Percentiles rank a stretch among this genome's conserved stretches.
Conservation (phyloP, 2,113 vertebrate species). For the Cryptomyrus ogoouensis region DNA sequence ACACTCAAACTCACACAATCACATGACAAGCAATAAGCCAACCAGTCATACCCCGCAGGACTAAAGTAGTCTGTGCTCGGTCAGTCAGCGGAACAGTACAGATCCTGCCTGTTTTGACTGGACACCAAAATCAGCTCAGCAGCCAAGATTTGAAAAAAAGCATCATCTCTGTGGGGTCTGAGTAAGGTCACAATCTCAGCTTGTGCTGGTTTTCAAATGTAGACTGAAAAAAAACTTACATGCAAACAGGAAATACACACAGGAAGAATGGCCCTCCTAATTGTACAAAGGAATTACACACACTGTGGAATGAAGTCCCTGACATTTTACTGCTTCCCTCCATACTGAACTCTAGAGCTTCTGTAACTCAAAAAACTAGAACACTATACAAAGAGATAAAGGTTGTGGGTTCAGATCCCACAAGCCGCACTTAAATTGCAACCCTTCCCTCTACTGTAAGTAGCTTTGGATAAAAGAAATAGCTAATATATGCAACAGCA, state of each 20-base stretch:
- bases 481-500: background rate
- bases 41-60: background rate
- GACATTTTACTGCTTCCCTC: background rate
- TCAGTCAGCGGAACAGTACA: background rate
- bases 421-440: background rate
- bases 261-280: background rate
- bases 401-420: background rate
- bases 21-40: background rate
- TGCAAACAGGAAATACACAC: background rate
- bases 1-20: background rate
- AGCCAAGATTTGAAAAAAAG: background rate
- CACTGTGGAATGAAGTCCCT: background rate
- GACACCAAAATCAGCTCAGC: background rate
- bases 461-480: background rate
- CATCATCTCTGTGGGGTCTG: background rate
- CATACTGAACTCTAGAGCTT: background rate
- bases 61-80: background rate
- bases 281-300: background rate
- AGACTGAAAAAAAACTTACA: background rate
- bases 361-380: background rate
- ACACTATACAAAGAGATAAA: background rate
- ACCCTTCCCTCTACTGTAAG: background rate
- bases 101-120: background rate
- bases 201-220: background rate
- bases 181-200: background rate